Evolutionary conservation across 2,113 vertebrate species (phyloP).

Genomic region (Upupa epops): DNA sequence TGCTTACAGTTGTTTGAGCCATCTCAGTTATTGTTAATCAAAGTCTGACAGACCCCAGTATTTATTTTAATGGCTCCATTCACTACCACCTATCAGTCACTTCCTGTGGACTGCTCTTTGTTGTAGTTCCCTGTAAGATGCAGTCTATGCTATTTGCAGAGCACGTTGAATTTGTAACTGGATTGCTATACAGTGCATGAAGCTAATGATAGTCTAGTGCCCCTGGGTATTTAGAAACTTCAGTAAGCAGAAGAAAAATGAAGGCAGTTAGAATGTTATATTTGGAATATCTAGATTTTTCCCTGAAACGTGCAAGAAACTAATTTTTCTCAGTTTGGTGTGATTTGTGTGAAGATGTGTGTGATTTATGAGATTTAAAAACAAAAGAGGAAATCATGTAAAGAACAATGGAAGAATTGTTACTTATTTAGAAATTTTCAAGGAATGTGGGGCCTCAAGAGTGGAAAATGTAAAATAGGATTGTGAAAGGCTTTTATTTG

Average conservation of each 20-base stretch:
- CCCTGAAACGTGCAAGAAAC: not conserved
- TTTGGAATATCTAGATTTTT: not conserved
- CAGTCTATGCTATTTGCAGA: not conserved
- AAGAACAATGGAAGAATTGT: not conserved
- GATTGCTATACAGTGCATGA: not conserved
- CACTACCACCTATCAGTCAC: not conserved
- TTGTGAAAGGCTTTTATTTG: not conserved
- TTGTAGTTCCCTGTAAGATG: not conserved
- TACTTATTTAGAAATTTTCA: not conserved
- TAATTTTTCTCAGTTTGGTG: not conserved
- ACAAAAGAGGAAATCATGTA: not conserved
- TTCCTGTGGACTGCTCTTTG: not conserved
- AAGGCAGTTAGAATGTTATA: not conserved
- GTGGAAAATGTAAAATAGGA: not conserved
- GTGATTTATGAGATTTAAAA: not conserved
- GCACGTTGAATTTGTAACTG: not conserved
- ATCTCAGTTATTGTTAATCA: too few relatives aligned
- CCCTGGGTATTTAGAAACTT: not conserved
- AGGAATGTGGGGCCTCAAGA: not conserved
- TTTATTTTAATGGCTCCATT: not conserved
- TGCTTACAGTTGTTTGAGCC: not conserved
- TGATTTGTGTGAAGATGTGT: not conserved
- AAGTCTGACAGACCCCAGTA: too few relatives aligned
- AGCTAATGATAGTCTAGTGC: not conserved
- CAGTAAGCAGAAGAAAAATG: not conserved